Conservation (phyloP, 2,888 invertebrate species). For the Amaurobius ferox region DNA sequence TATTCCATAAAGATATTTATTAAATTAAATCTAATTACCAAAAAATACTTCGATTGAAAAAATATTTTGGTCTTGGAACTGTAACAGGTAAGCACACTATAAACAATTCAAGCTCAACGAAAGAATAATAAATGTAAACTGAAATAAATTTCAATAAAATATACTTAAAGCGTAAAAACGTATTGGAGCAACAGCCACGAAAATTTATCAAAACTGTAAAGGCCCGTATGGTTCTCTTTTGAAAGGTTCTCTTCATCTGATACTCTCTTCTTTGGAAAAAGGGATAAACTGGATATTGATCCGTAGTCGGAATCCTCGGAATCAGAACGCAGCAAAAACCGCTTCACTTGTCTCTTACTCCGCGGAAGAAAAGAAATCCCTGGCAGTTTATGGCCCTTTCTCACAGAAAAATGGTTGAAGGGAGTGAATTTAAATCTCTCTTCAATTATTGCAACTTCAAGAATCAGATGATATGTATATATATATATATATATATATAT, state of each 20-base stretch:
- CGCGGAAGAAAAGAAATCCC: neutral
- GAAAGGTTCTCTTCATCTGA: conserved; percentile 12
- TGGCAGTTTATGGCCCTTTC: neutral
- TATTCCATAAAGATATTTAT: no score
- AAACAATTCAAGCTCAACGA: no score
- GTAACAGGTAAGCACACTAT: no score
- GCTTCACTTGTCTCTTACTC: neutral
- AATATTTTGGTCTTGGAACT: no score
- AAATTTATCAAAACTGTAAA: no score
- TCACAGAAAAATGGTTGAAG: neutral
- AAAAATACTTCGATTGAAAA: no score
- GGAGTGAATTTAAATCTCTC: neutral
- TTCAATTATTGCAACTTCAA: neutral
- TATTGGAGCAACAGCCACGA: no score
- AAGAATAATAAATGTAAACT: no score
- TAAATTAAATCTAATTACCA: no score
- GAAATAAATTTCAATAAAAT: no score
- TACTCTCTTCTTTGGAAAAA: conserved; percentile 15
- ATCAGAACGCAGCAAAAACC: conserved; percentile 5
- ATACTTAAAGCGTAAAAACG: no score
- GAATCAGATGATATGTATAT: neutral
- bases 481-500: neutral
- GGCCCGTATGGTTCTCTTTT: conserved; percentile 31
- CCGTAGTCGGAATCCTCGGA: neutral
- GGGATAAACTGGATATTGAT: conserved; percentile 40